phyloP scores from a whole-genome alignment of 1,140 invertebrate species.

The Trachymyrmex septentrionalis region DNA sequence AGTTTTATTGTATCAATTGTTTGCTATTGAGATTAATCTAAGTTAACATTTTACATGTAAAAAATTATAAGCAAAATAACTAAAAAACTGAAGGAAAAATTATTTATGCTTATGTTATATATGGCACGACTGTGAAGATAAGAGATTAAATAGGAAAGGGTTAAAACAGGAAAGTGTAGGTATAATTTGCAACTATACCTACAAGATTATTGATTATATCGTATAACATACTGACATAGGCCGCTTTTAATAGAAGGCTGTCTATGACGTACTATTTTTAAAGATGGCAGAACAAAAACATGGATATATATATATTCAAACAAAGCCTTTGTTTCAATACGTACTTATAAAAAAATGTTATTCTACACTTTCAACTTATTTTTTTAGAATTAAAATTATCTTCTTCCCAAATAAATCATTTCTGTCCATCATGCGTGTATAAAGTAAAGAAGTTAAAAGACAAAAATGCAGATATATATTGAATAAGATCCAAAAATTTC shows the following conservation, averaged over 20 bases:
- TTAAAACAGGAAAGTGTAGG: slow-evolving; percentile 33
- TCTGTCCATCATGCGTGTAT: neutral
- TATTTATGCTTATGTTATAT: slow-evolving; percentile 23
- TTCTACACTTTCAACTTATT: neutral
- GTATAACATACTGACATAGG: neutral
- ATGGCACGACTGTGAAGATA: neutral
- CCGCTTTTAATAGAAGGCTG: slow-evolving; percentile 46
- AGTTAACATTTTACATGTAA: neutral
- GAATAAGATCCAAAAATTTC: neutral
- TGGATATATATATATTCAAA: slow-evolving; percentile 19
- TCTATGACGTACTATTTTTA: slow-evolving; percentile 46
- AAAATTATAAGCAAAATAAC: neutral
- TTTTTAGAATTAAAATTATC: neutral
- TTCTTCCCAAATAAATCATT: neutral
- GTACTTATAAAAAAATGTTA: neutral
- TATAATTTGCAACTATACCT: slow-evolving; percentile 20
- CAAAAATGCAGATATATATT: neutral
- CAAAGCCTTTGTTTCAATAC: neutral
- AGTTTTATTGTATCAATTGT: neutral
- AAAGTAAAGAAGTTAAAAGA: neutral
- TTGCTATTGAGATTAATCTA: neutral
- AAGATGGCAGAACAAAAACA: neutral
- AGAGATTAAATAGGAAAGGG: slow-evolving; percentile 13
- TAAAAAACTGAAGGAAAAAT: slow-evolving; percentile 15
- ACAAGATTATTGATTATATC: slow-evolving; percentile 47